These are phyloP conservation scores for Heliocidaris erythrogramma DNA, from an alignment of 35 echinoderm and acorn worm species.

Conservation along the genomic window DNA sequence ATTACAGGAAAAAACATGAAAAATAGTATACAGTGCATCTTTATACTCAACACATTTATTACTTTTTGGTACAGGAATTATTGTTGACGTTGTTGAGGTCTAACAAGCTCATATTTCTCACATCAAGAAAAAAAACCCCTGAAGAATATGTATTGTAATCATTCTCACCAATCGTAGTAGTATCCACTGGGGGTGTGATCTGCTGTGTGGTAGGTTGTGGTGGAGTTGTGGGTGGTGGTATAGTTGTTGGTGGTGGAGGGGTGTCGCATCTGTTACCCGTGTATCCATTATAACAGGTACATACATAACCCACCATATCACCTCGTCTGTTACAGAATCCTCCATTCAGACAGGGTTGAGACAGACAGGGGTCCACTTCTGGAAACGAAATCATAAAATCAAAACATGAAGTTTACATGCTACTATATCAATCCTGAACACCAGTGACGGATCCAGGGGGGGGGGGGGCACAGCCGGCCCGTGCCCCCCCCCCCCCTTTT, in stretches of 20 bases:
- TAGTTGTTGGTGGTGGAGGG: constrained; percentile 20
- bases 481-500: too few species aligned
- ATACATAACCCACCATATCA: not conserved
- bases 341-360: not conserved
- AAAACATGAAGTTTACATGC: not conserved
- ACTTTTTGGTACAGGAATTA: too few species aligned
- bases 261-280: not conserved
- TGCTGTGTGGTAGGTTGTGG: not conserved
- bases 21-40: too few species aligned
- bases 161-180: not conserved
- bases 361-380: constrained; percentile 1
- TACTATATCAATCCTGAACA: not conserved
- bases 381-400: not conserved
- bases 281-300: constrained; percentile 19
- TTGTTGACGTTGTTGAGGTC: too few species aligned
- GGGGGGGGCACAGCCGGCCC: too few species aligned
- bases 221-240: not conserved
- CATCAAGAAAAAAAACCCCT: not conserved
- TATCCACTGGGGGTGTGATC: not conserved
- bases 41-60: too few species aligned
- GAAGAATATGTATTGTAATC: not conserved
- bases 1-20: too few species aligned
- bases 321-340: not conserved
- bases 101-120: too few species aligned
- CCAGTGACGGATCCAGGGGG: too few species aligned